Conservation (phyloP, 2,113 vertebrate species). For the Microtus ochrogaster region DNA sequence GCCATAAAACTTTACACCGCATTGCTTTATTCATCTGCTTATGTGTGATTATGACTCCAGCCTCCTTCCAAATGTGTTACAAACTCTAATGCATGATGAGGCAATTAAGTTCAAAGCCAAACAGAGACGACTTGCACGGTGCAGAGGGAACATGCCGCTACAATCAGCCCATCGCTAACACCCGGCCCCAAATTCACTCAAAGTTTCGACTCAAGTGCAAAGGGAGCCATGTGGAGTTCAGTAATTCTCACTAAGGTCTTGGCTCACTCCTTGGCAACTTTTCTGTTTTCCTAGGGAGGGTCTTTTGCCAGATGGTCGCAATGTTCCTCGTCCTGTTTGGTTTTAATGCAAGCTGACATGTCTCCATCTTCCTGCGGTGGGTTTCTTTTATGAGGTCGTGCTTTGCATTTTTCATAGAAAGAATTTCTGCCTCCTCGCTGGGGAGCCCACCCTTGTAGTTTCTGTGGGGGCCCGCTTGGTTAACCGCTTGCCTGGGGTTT, state of each 20-base stretch:
- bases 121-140: not conserved
- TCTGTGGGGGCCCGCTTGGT: constrained; percentile 86
- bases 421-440: constrained; percentile 54
- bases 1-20: not conserved
- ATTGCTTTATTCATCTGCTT: not conserved
- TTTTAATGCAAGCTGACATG: constrained; percentile 74
- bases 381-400: constrained; percentile 80
- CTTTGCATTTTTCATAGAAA: constrained; percentile 83
- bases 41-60: not conserved
- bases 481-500: constrained; percentile 85
- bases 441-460: constrained; percentile 86
- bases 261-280: constrained; percentile 46
- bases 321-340: constrained; percentile 55
- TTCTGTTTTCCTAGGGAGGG: not conserved
- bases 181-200: not conserved
- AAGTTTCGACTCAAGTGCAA: not conserved
- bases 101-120: constrained; percentile 31
- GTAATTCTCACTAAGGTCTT: not conserved
- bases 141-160: not conserved
- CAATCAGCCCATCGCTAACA: not conserved
- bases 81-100: not conserved
- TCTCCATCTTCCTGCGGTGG: constrained; percentile 70
- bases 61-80: not conserved
- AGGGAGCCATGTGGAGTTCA: not conserved
- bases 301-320: constrained; percentile 52